Conservation (phyloP, 2,113 vertebrate species). For the Martes martes region DNA sequence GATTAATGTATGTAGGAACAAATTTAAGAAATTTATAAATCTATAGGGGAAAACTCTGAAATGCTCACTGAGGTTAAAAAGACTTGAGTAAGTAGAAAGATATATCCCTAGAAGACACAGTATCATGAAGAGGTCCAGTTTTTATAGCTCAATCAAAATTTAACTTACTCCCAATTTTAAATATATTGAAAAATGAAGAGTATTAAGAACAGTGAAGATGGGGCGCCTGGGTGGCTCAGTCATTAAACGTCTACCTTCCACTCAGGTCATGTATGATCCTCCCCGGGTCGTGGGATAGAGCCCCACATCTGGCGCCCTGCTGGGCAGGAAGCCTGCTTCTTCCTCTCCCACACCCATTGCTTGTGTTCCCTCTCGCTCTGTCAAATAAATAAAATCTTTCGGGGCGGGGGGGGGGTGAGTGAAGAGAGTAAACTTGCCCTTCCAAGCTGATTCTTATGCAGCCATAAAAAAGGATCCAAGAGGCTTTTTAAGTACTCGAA, state of each 20-base stretch:
- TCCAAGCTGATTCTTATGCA: not conserved
- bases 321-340: too few relatives aligned
- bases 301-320: too few relatives aligned
- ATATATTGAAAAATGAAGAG: not conserved
- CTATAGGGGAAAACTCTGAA: not conserved
- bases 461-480: not conserved
- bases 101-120: not conserved
- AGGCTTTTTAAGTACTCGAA: not conserved
- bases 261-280: too few relatives aligned
- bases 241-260: too few relatives aligned
- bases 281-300: fast-evolving
- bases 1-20: not conserved
- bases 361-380: too few relatives aligned
- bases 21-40: not conserved
- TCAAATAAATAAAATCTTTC: too few relatives aligned
- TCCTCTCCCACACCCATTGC: too few relatives aligned
- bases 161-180: not conserved
- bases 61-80: not conserved
- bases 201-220: not conserved
- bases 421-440: not conserved
- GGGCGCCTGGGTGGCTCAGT: too few relatives aligned
- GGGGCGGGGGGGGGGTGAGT: not conserved
- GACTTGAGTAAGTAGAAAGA: not conserved
- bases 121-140: not conserved
- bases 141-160: not conserved